phyloP scores from a whole-genome alignment of 2,113 vertebrate species.

The Hippocampus abdominalis region DNA sequence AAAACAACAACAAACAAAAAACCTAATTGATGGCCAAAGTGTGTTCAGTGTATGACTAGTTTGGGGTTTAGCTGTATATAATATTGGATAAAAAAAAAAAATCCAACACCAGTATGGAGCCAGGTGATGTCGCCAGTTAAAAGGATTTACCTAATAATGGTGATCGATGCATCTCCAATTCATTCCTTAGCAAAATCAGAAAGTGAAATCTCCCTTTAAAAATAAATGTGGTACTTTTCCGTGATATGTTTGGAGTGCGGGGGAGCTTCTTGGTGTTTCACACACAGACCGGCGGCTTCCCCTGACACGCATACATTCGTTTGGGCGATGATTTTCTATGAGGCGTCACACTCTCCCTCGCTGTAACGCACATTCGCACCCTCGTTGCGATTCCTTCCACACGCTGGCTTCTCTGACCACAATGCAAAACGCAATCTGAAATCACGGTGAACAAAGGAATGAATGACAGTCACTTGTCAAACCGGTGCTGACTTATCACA shows the following conservation, averaged over 20 bases:
- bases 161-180: not conserved
- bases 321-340: slow-evolving; percentile 51
- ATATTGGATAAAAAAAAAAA: not conserved
- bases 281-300: slow-evolving; percentile 1
- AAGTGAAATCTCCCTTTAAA: not conserved
- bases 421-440: slow-evolving; percentile 46
- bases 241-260: not conserved
- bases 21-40: not conserved
- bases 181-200: not conserved
- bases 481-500: not conserved
- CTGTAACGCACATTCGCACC: slow-evolving; percentile 35
- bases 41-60: not conserved
- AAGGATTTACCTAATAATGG: not conserved
- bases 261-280: not conserved
- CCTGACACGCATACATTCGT: slow-evolving; percentile 26
- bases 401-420: slow-evolving; percentile 47
- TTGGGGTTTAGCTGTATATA: not conserved
- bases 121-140: not conserved
- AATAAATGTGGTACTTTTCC: not conserved
- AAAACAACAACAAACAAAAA: no score
- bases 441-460: slow-evolving; percentile 28
- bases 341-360: slow-evolving; percentile 19
- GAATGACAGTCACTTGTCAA: not conserved
- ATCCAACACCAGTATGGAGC: not conserved
- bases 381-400: slow-evolving; percentile 72